Evolutionary conservation across 2,113 vertebrate species (phyloP), one percentile per base, ranked within the genome.

Genomic region (Thinocorus orbignyianus): DNA sequence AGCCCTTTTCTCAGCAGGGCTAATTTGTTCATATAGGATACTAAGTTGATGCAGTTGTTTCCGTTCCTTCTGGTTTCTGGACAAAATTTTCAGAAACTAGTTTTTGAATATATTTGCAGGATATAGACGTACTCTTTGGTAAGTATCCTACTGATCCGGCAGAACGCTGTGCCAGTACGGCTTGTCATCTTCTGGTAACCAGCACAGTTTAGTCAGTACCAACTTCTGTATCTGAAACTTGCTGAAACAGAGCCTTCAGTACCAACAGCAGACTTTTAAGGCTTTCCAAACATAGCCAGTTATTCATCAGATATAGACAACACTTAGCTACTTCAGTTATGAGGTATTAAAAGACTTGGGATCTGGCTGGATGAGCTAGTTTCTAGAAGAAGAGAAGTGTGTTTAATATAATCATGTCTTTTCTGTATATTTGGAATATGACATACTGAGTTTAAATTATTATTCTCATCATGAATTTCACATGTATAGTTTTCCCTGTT

Each of bases 351-450:
- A 82, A 71, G 35, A 62, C 28, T 25, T 81, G 64, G 33, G 54
- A 64, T 83, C 74, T 92, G 72, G 64, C 81, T 76, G 44, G 55
- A 65, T 74, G 81, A 83, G 49, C 57, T 89, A 62, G 58, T 92
- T 89, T 70, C n/a, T 74, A 94, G 66, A 60, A 71, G 37, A 73
- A 93, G 85, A 92, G 64, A 87, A 51, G 77, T 86, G 55, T 82
- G 49, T 95, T 96, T 96, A 92, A 81, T 90, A 49, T 85, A 78
- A 95, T 90, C 60, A 70, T 52, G 44, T 81, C 26, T 87, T 89
- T 90, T 95, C 46, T 97, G 93, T 96, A 95, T 97, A 91, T 95
- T 95, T 95, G 71, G 74, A 93, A 52, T 94, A 60, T 96, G 48
- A 62, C 33, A 87, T 71, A 11, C 70, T 73, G 74, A 85, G 49